Evolutionary conservation across 92 coral and sea anemone genomes (phyloP).

Genomic region (Paragorgia papillata): DNA sequence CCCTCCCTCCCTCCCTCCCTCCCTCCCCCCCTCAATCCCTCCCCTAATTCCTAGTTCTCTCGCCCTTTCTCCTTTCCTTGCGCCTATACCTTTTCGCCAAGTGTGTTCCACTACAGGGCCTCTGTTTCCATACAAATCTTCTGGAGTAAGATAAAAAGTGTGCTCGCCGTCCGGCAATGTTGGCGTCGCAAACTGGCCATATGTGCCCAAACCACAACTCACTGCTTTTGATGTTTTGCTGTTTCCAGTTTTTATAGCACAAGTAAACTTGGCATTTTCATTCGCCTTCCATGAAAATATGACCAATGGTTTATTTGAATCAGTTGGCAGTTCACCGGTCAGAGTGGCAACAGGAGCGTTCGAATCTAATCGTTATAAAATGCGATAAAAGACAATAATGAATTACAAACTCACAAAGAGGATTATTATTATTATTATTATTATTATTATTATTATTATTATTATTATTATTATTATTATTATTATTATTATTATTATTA

Average conservation of each 20-base stretch:
- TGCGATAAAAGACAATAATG: background rate
- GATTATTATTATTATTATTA: too few relatives aligned
- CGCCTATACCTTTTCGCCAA: slow-evolving; percentile 10
- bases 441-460: too few relatives aligned
- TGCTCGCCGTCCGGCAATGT: slow-evolving; percentile 17
- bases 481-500: too few relatives aligned
- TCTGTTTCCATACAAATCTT: slow-evolving; percentile 11
- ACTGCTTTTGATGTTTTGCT: too few relatives aligned
- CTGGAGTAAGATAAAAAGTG: slow-evolving; percentile 7
- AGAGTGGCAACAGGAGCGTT: background rate
- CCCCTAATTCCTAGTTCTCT: background rate
- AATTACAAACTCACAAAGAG: too few relatives aligned
- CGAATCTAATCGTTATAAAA: background rate
- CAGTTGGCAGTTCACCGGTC: background rate
- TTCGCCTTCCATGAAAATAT: background rate
- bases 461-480: too few relatives aligned
- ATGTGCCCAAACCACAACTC: slow-evolving; percentile 1
- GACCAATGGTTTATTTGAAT: background rate
- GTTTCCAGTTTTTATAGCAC: background rate
- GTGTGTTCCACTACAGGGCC: slow-evolving; percentile 6
- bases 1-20: background rate
- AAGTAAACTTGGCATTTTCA: slow-evolving; percentile 8
- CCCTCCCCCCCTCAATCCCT: background rate
- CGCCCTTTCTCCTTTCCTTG: background rate
- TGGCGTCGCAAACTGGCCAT: background rate